These are phyloP conservation scores for Muntiacus muntjak DNA, from an alignment of 2,113 vertebrate species.

Conservation along the genomic window DNA sequence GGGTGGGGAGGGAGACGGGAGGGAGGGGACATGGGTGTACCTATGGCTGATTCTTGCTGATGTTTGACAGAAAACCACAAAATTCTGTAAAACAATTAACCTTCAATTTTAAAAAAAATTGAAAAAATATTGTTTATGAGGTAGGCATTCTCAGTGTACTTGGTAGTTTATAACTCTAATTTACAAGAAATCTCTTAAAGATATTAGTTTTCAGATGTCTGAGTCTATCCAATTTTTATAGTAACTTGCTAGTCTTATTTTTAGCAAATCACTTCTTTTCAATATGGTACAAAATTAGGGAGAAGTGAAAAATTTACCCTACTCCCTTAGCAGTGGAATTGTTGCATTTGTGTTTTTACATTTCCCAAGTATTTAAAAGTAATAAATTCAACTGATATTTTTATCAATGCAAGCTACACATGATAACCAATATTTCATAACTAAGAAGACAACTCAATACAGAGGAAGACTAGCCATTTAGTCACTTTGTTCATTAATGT, in stretches of 20 bases:
- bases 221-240: not conserved
- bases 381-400: not conserved
- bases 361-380: not conserved
- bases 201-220: not conserved
- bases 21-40: too few relatives aligned
- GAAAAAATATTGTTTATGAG: too few relatives aligned
- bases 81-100: too few relatives aligned
- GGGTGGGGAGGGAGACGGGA: too few relatives aligned
- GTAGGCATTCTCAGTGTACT: not conserved
- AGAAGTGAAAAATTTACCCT: not conserved
- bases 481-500: not conserved
- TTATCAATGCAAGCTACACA: not conserved
- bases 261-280: not conserved
- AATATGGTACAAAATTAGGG: not conserved
- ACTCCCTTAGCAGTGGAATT: not conserved
- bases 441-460: not conserved
- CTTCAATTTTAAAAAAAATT: too few relatives aligned
- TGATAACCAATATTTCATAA: not conserved
- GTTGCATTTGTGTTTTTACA: not conserved
- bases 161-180: not conserved
- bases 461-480: not conserved
- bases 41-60: too few relatives aligned
- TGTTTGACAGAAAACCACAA: too few relatives aligned
- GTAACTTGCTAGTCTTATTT: not conserved
- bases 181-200: not conserved